Conservation (phyloP, 2,113 vertebrate species). For the Dryoscopus gambensis region DNA sequence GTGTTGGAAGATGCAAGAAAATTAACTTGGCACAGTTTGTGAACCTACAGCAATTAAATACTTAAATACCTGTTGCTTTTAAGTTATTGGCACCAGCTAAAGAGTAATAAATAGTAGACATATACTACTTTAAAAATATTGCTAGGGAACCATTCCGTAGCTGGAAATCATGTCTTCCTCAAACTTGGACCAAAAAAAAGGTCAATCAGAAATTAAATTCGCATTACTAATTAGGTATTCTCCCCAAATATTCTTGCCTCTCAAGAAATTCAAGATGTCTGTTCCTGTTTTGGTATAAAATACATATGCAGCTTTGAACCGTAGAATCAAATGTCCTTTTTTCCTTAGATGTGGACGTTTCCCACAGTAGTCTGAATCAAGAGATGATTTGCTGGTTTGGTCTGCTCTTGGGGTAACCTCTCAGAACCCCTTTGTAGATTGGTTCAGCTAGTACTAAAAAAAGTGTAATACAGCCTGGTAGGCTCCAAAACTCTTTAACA, state of each 20-base stretch:
- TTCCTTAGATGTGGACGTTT: not conserved
- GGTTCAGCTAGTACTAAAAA: not conserved
- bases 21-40: no score
- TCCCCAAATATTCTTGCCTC: not conserved
- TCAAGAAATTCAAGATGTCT: not conserved
- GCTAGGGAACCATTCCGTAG: not conserved
- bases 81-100: not conserved
- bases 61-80: not conserved
- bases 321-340: not conserved
- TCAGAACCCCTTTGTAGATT: not conserved
- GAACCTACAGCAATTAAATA: not conserved
- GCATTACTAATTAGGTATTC: not conserved
- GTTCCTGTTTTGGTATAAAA: not conserved
- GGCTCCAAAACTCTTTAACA: not conserved
- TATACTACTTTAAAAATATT: not conserved
- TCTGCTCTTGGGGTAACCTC: not conserved
- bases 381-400: not conserved
- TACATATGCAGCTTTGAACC: not conserved
- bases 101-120: no score
- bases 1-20: not conserved
- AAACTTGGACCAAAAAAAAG: not conserved
- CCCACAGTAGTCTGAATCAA: not conserved
- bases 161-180: not conserved
- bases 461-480: no score
- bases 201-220: not conserved